Percentiles rank a stretch among this genome's conserved stretches.
Conservation (phyloP, 2,888 invertebrate species). For the Drosophila emarginata region DNA sequence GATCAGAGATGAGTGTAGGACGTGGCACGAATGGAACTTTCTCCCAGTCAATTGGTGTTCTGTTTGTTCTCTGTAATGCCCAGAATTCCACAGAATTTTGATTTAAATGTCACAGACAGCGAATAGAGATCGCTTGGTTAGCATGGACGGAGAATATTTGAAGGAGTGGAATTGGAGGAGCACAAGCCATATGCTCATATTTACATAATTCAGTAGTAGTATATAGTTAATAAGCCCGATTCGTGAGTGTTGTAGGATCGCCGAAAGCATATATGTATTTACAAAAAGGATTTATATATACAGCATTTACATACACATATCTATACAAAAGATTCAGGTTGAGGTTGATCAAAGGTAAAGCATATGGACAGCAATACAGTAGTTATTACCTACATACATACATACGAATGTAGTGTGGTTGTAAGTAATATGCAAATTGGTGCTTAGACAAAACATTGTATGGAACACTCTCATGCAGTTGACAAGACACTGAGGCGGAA, state of each 20-base stretch:
- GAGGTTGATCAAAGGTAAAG: neutral
- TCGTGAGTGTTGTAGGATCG: constrained; percentile 1
- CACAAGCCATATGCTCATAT: constrained; percentile 17
- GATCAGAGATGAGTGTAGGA: constrained; percentile 92
- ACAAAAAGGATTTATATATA: constrained; percentile 25
- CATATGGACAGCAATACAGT: constrained; percentile 4
- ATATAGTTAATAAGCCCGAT: constrained; percentile 46
- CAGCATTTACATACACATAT: constrained; percentile 6
- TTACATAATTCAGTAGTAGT: constrained; percentile 20
- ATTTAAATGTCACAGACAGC: constrained; percentile 55
- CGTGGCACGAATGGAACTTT: constrained; percentile 93
- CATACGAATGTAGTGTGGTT: constrained; percentile 64
- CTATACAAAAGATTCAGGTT: neutral
- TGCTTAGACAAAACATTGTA: neutral
- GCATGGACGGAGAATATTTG: constrained; percentile 25
- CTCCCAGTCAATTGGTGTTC: constrained; percentile 91
- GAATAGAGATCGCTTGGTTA: constrained; percentile 39
- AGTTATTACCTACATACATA: constrained; percentile 11
- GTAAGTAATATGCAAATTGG: constrained; percentile 54
- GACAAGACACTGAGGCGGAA: neutral
- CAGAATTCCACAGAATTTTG: constrained; percentile 68
- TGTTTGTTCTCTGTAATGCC: constrained; percentile 81
- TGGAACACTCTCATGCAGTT: neutral
- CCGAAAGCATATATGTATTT: constrained; percentile 28
- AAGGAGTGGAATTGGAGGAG: constrained; percentile 30